Percentiles rank a stretch among this genome's conserved stretches.
Evolutionary conservation across 2,113 vertebrate genomes (phyloP).

Genomic region (Strigops habroptila): DNA sequence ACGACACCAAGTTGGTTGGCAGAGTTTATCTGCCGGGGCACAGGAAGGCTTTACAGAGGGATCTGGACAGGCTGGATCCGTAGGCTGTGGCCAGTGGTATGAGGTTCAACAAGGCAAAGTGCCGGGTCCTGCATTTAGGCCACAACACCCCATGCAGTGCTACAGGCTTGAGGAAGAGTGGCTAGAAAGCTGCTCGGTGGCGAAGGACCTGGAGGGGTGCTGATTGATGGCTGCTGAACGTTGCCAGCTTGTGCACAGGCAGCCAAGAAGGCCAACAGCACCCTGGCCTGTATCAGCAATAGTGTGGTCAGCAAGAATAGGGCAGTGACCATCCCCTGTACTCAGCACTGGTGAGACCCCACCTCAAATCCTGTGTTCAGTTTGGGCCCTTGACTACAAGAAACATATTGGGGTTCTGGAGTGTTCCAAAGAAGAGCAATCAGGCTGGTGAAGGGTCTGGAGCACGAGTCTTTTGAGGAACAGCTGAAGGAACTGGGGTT

Average conservation of each 20-base stretch:
- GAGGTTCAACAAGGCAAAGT: neutral
- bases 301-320: neutral
- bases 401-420: neutral
- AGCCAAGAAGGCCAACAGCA: neutral
- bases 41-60: neutral
- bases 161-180: neutral
- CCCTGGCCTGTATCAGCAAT: neutral
- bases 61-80: neutral
- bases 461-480: neutral
- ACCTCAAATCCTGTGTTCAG: neutral
- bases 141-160: accelerated
- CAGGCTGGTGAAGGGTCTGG: neutral
- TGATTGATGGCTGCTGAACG: accelerated
- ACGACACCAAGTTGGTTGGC: accelerated
- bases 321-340: neutral
- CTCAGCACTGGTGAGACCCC: neutral
- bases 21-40: neutral
- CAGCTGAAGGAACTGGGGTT: neutral
- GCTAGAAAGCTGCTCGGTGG: neutral
- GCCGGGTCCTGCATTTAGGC: neutral
- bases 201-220: neutral
- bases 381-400: neutral
- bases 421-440: neutral
- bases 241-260: neutral
- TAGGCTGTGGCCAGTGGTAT: accelerated